Evolutionary conservation across 2,113 vertebrate species (phyloP), one percentile per base, ranked within the genome.

Genomic region (Nestor notabilis): DNA sequence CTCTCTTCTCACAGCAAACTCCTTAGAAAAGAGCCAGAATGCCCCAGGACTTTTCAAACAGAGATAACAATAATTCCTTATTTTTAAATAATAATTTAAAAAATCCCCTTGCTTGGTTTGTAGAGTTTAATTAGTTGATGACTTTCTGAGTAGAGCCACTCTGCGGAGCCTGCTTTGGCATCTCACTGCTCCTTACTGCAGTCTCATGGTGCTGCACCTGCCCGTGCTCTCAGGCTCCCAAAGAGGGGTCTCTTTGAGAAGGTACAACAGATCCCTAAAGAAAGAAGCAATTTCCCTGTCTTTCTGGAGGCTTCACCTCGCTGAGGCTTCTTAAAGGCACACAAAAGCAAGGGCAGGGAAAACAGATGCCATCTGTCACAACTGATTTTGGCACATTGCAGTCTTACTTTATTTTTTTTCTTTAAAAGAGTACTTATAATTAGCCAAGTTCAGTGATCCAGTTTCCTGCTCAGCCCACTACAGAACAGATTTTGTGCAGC

Each of bases 281-380:
- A 90, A 92, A 90, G 44, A 17, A 80, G 7, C 4, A 70, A 77
- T 58, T 86, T 88, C n/a, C 25, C 9, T 39, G 3, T 41, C n/a
- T 53, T 92, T 80, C 49, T 66, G n/a, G 28, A 92, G 41, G 46
- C 31, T 86, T 90, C 63, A 65, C n/a, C 49, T 89, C 6, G 1
- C 35, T 70, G 19, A 90, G 44, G 19, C 8, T 90, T 90, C 83
- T 81, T 92, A 35, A 77, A 91, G 13, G 46, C 46, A 84, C 50
- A 81, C 50, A 71, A 89, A 90, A 64, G 56, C 63, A 89, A 87
- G 83, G 68, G 43, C 72, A 93, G 55, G 39, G 37, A 92, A 74
- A 66, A 77, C 86, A 93, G 86, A 95, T 87, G 83, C 69, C 64
- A 63, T 65, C 93, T 89, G 80, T 94, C 95, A 82, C 80, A 89